Evolutionary conservation across 2,888 invertebrate species (phyloP).

Genomic region (Ormyrus rosae): DNA sequence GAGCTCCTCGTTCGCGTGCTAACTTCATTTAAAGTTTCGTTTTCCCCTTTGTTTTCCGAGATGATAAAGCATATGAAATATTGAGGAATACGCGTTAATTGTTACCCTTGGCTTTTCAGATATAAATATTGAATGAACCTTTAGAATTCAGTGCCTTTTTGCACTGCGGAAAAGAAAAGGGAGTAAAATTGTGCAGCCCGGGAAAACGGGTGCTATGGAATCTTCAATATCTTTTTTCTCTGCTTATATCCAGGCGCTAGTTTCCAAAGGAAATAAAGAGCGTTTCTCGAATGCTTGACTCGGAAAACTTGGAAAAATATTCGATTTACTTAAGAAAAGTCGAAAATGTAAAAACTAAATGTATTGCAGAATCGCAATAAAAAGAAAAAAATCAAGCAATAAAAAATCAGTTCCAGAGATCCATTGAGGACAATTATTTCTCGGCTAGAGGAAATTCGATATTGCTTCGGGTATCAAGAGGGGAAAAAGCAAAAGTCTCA

Average conservation of each 20-base stretch:
- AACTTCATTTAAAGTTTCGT: slow-evolving; percentile 53
- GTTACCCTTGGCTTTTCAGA: slow-evolving; percentile 9
- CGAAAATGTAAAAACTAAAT: no score
- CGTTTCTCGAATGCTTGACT: neutral
- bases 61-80: slow-evolving; percentile 45
- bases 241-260: neutral
- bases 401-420: no score
- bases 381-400: neutral
- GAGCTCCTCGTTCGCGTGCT: slow-evolving; percentile 34
- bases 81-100: slow-evolving; percentile 43
- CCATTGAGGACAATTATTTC: neutral
- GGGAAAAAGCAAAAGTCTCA: slow-evolving; percentile 13
- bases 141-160: no score
- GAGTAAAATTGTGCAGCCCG: neutral
- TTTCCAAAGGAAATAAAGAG: neutral
- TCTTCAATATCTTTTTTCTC: neutral
- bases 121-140: no score
- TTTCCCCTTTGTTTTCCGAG: slow-evolving; percentile 42
- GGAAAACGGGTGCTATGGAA: neutral
- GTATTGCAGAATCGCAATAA: neutral
- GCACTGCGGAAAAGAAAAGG: no score
- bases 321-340: neutral
- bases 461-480: neutral
- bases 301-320: neutral
- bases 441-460: neutral